These are phyloP conservation scores for Myrmecobius fasciatus DNA, from an alignment of 2,113 vertebrate genomes.

Conservation along the genomic window DNA sequence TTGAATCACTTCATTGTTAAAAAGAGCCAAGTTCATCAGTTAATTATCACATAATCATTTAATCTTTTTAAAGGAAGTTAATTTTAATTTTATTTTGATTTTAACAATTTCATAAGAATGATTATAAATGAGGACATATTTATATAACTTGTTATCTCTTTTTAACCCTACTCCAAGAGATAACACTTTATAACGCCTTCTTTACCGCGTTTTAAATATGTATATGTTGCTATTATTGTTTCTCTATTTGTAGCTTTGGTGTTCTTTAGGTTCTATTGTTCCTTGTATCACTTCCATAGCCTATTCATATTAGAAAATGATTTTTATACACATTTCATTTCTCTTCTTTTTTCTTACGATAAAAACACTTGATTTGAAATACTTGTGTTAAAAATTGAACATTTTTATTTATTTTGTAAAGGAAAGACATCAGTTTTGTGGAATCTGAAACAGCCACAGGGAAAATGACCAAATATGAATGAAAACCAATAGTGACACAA, in stretches of 20 bases:
- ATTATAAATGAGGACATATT: background rate
- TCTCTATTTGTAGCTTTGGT: background rate
- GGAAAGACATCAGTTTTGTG: background rate
- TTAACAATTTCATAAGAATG: background rate
- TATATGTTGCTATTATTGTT: background rate
- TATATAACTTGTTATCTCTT: background rate
- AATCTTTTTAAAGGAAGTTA: no score
- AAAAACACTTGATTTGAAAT: background rate
- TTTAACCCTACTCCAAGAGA: background rate
- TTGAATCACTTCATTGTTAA: no score
- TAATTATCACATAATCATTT: no score
- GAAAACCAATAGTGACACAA: background rate
- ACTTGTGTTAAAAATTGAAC: background rate
- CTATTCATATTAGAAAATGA: background rate
- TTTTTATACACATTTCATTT: background rate
- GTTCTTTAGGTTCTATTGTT: background rate
- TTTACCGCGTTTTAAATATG: background rate
- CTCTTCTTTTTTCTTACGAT: background rate
- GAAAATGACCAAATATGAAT: background rate
- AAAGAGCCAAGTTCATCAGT: no score
- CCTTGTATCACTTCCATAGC: background rate
- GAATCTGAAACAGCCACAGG: background rate
- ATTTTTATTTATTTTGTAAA: background rate
- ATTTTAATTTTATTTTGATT: no score
- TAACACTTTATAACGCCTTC: background rate